Percentiles rank a stretch among this genome's conserved stretches.
Evolutionary conservation across 2,113 vertebrate genomes (phyloP).

Genomic region (Sphyrna mokarran): DNA sequence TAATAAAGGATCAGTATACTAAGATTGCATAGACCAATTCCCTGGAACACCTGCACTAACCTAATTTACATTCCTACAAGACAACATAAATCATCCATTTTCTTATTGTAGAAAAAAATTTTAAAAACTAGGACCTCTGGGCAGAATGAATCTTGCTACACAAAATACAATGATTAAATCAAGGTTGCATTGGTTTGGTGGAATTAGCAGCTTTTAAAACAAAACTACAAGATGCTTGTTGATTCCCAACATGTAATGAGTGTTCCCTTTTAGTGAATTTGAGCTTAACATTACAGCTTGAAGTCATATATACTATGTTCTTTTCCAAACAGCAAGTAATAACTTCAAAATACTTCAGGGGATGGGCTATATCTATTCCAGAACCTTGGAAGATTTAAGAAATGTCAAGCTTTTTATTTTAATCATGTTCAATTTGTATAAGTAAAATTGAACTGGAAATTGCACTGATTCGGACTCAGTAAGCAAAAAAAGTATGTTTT

Average conservation of each 20-base stretch:
- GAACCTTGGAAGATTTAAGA: background rate
- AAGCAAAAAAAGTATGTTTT: background rate
- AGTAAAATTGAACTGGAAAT: background rate
- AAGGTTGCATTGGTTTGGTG: background rate
- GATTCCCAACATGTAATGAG: background rate
- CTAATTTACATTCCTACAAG: background rate
- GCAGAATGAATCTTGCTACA: background rate
- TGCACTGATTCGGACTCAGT: background rate
- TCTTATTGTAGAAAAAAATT: background rate
- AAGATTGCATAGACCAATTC: background rate
- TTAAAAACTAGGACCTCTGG: background rate
- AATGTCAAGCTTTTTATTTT: conserved; percentile 23
- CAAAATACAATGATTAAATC: background rate
- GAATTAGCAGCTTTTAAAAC: conserved; percentile 3
- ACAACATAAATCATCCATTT: background rate
- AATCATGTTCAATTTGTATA: background rate
- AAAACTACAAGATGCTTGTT: background rate
- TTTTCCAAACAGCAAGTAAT: background rate
- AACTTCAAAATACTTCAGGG: background rate
- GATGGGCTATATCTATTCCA: background rate
- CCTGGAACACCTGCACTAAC: background rate
- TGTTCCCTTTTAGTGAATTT: background rate
- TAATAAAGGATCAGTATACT: background rate
- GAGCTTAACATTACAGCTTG: background rate
- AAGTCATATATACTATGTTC: background rate